Evolutionary conservation across 2,888 invertebrate species (phyloP).

Genomic region (Galerucella calmariensis): DNA sequence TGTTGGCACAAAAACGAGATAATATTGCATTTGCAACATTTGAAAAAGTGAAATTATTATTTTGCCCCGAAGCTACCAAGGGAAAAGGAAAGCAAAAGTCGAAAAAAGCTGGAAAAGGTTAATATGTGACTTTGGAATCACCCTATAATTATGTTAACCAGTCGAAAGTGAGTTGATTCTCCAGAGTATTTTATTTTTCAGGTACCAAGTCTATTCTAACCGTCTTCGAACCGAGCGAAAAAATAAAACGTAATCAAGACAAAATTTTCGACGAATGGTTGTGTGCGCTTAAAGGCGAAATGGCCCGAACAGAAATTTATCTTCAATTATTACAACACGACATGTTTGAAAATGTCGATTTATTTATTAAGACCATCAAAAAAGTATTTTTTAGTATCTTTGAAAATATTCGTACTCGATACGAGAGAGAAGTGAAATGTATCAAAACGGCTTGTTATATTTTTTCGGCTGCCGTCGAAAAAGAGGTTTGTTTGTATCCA

Average conservation of each 20-base stretch:
- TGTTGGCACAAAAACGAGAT: constrained; percentile 20
- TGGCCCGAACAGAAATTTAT: constrained; percentile 66
- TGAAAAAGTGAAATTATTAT: constrained; percentile 22
- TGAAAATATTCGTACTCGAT: constrained; percentile 64
- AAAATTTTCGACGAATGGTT: constrained; percentile 70
- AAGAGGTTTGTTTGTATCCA: constrained; percentile 50
- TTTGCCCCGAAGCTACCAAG: constrained; percentile 15
- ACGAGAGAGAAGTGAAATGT: constrained; percentile 61
- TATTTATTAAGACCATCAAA: constrained; percentile 65
- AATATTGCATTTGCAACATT: constrained; percentile 16
- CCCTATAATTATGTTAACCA: no score
- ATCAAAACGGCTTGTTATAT: constrained; percentile 58
- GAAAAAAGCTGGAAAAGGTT: constrained; percentile 58
- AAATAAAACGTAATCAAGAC: constrained; percentile 58
- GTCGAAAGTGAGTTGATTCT: no score
- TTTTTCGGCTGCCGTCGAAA: constrained; percentile 63
- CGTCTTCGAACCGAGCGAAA: constrained; percentile 45
- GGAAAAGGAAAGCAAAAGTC: constrained; percentile 46
- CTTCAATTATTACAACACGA: constrained; percentile 66
- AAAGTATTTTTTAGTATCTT: constrained; percentile 67
- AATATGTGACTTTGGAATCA: neutral
- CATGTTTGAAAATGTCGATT: constrained; percentile 65
- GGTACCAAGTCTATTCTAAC: constrained; percentile 22
- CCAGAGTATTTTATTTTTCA: neutral
- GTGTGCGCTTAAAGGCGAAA: constrained; percentile 70